Evolutionary conservation across 2,888 invertebrate genomes (phyloP).

Genomic region (Thera obeliscata): DNA sequence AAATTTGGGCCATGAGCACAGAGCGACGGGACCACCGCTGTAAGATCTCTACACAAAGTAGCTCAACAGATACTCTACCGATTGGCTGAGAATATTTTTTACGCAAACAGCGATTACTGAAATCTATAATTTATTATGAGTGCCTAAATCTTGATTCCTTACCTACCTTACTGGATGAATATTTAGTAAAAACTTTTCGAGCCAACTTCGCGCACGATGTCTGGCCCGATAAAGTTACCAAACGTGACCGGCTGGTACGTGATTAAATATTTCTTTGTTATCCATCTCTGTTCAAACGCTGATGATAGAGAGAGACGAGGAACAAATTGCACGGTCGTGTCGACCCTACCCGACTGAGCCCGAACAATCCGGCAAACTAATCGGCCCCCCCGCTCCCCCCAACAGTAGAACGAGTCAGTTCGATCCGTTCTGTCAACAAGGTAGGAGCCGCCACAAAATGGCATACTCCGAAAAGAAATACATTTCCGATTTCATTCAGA

Average conservation of each 20-base stretch:
- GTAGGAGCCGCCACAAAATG: conserved; percentile 9
- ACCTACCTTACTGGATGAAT: no score
- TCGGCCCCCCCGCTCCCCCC: conserved; percentile 7
- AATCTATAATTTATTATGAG: no score
- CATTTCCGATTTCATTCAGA: conserved; percentile 4
- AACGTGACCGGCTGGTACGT: not conserved
- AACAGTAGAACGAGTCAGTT: conserved; percentile 16
- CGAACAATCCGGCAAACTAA: conserved; percentile 21
- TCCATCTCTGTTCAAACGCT: conserved; percentile 8
- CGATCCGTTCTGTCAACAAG: conserved; percentile 29
- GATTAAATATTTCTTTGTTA: not conserved
- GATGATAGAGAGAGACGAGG: conserved; percentile 8
- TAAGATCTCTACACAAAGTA: no score
- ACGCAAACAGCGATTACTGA: no score
- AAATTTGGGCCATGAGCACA: no score
- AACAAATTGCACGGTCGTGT: conserved; percentile 5
- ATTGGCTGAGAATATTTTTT: no score
- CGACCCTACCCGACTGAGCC: conserved; percentile 16
- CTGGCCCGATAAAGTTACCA: not conserved
- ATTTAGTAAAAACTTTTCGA: not conserved
- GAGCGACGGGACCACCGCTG: no score
- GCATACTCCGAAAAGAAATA: conserved; percentile 14
- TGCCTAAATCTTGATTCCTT: no score
- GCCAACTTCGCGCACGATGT: conserved; percentile 10
- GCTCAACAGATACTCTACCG: no score